These are phyloP conservation scores for Philopotamus ludificatus DNA, from an alignment of 1,140 invertebrate species.

Conservation along the genomic window DNA sequence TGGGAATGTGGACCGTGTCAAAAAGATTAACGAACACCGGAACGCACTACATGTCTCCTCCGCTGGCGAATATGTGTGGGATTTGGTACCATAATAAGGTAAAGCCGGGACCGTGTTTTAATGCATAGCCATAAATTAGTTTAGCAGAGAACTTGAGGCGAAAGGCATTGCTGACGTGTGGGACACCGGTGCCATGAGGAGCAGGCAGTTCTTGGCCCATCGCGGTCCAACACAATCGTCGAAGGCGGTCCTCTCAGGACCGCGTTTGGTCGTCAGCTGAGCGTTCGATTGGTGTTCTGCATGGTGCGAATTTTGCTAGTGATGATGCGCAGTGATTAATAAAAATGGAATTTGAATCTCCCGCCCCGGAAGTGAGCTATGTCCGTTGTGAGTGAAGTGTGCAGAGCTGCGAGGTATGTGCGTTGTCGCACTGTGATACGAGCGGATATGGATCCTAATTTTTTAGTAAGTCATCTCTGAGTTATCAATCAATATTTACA, in stretches of 20 bases:
- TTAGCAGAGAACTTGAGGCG: constrained; percentile 31
- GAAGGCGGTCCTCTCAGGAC: no score
- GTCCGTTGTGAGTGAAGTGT: background rate
- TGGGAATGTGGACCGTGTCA: no score
- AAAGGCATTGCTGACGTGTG: constrained; percentile 26
- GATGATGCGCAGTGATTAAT: no score
- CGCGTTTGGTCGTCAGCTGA: no score
- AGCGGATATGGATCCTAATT: constrained; percentile 24
- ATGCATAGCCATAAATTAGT: constrained; percentile 41
- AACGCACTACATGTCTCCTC: constrained; percentile 26
- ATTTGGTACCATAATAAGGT: constrained; percentile 43
- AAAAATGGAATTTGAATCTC: constrained; percentile 10
- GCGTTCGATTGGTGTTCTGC: no score
- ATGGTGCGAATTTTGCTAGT: no score
- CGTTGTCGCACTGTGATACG: background rate
- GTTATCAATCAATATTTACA: no score
- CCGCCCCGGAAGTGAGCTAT: background rate
- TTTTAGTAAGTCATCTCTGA: constrained; percentile 21
- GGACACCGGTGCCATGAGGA: background rate
- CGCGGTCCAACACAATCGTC: background rate
- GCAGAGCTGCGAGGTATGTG: background rate
- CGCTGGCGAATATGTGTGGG: constrained; percentile 40
- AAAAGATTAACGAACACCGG: background rate
- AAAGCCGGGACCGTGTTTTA: constrained; percentile 37
- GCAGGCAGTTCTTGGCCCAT: background rate